Percentiles rank a stretch among this genome's conserved stretches.
Conservation (phyloP, 2,113 vertebrate species). For the Ranitomeya imitator region DNA sequence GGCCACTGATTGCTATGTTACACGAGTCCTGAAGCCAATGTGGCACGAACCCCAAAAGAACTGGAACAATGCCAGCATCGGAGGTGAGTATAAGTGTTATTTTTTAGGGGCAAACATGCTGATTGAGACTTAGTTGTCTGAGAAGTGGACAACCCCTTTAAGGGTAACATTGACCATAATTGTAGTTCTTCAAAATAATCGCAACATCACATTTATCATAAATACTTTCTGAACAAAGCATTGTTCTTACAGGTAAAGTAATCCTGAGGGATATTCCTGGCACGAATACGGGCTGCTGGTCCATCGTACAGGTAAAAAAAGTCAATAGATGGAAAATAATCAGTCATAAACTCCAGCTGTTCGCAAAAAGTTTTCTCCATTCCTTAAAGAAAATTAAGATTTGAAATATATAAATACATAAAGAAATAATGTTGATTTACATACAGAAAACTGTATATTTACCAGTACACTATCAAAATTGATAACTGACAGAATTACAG, state of each 20-base stretch:
- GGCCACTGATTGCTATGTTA: too few species aligned
- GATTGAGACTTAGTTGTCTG: too few species aligned
- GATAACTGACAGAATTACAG: too few species aligned
- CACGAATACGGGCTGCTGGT: constrained; percentile 83
- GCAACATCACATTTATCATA: not conserved
- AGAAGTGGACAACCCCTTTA: too few species aligned
- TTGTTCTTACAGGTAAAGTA: constrained; percentile 82
- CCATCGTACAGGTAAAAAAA: constrained; percentile 87
- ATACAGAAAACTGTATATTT: not conserved
- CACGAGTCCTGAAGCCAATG: too few species aligned
- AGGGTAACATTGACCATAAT: too few species aligned
- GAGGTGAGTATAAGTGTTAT: too few species aligned
- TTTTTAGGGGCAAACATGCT: too few species aligned
- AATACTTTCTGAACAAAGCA: not conserved
- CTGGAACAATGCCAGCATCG: too few species aligned
- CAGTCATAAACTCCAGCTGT: constrained; percentile 75
- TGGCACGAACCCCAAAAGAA: too few species aligned
- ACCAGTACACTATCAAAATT: not conserved
- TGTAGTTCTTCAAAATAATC: too few species aligned
- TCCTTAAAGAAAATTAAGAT: constrained; percentile 70
- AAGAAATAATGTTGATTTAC: not conserved
- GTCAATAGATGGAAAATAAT: constrained; percentile 71
- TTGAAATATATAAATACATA: not conserved
- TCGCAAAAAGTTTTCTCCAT: constrained; percentile 88
- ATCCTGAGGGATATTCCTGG: constrained; percentile 74